phyloP scores from a whole-genome alignment of 2,113 vertebrate genomes.

The Anseranas semipalmata region DNA sequence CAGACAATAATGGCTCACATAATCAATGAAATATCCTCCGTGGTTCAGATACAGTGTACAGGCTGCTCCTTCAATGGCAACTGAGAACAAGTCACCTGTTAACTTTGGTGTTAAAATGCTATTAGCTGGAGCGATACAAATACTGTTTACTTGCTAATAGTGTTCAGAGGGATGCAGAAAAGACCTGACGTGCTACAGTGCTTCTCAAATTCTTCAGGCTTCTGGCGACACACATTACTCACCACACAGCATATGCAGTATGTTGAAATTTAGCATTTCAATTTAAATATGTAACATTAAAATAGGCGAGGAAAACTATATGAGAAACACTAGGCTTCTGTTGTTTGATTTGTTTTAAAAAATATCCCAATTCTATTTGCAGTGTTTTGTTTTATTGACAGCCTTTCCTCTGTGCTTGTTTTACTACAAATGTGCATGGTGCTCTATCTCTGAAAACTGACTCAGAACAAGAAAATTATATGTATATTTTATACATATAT shows the following conservation, averaged over 20 bases:
- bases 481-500: no score
- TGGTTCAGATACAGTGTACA: background rate
- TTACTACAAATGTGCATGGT: background rate
- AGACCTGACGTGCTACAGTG: background rate
- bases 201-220: background rate
- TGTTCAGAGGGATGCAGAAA: background rate
- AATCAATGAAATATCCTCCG: background rate
- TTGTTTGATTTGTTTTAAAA: background rate
- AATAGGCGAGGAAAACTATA: background rate
- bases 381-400: background rate
- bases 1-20: background rate
- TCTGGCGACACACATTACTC: background rate
- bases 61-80: background rate
- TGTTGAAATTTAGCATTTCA: background rate
- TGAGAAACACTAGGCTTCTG: background rate
- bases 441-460: background rate
- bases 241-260: background rate
- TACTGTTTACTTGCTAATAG: background rate
- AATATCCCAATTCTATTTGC: background rate
- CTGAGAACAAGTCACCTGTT: background rate
- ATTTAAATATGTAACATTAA: background rate
- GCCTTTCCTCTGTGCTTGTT: background rate
- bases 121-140: background rate
- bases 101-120: background rate
- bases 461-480: background rate